Evolutionary conservation across 1,140 invertebrate species (phyloP).

Genomic region (Drosophila rufa): DNA sequence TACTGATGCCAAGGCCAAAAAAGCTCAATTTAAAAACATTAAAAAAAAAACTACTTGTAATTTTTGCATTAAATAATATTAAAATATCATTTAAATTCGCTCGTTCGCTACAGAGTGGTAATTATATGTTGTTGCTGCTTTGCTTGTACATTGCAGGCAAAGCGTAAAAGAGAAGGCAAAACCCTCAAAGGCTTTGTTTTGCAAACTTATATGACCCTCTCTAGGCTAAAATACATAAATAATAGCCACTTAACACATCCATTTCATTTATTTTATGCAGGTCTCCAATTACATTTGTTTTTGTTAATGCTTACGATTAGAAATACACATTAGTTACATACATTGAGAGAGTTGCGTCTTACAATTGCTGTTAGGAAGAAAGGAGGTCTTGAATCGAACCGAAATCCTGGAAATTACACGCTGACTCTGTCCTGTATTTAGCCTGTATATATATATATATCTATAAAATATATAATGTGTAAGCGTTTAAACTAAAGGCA

Average conservation of each 20-base stretch:
- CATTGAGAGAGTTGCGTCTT: slow-evolving; percentile 39
- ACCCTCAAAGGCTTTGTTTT: too few relatives aligned
- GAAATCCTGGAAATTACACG: slow-evolving; percentile 33
- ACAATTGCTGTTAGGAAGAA: slow-evolving; percentile 11
- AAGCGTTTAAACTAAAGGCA: slow-evolving; percentile 61
- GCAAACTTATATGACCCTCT: too few relatives aligned
- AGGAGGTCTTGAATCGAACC: slow-evolving; percentile 25
- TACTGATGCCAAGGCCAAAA: not conserved
- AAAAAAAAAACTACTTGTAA: too few relatives aligned
- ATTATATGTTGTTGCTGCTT: too few relatives aligned
- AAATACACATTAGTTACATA: slow-evolving; percentile 57
- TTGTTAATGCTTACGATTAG: slow-evolving; percentile 35
- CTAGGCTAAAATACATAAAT: not conserved
- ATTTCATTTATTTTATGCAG: slow-evolving; percentile 42
- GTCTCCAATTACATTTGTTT: slow-evolving; percentile 46
- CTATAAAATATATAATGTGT: slow-evolving; percentile 32
- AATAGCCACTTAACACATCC: slow-evolving; percentile 8
- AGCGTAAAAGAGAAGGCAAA: too few relatives aligned
- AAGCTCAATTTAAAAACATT: not conserved
- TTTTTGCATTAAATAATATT: too few relatives aligned
- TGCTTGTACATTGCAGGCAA: too few relatives aligned
- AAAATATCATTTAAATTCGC: too few relatives aligned
- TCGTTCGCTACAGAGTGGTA: too few relatives aligned
- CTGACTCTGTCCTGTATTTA: slow-evolving; percentile 5
- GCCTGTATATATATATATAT: slow-evolving; percentile 15